phyloP scores from a whole-genome alignment of 2,888 invertebrate species.

The Stegophylla sp. region DNA sequence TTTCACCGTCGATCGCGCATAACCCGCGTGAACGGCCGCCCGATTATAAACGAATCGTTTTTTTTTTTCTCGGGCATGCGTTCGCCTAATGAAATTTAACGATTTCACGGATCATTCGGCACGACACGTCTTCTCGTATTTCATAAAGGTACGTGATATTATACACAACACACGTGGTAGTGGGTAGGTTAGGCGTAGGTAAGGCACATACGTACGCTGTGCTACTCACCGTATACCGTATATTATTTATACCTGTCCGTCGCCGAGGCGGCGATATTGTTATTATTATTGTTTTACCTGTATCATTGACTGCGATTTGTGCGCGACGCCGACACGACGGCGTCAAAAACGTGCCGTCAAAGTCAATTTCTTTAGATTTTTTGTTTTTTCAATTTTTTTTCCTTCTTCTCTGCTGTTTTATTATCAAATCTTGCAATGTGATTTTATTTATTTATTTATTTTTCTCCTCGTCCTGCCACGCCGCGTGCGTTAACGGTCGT shows the following conservation, averaged over 20 bases:
- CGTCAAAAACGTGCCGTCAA: conserved; percentile 38
- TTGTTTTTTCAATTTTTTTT: neutral
- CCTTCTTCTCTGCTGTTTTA: neutral
- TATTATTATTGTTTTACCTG: no score
- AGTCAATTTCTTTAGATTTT: conserved; percentile 22
- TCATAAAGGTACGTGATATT: neutral
- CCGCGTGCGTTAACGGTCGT: conserved; percentile 19
- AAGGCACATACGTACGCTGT: no score
- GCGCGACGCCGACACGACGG: neutral
- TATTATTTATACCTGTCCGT: no score
- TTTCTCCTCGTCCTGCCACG: conserved; percentile 9
- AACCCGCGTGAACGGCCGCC: neutral
- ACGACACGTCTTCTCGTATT: conserved; percentile 29
- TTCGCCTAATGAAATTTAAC: conserved; percentile 44
- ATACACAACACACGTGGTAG: neutral
- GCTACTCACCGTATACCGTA: neutral
- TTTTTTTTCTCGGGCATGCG: neutral
- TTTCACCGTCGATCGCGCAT: neutral
- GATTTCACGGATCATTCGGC: conserved; percentile 54
- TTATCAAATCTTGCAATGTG: neutral
- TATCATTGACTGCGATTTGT: no score
- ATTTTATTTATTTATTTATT: conserved; percentile 6
- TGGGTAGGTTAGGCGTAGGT: neutral
- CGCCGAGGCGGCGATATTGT: no score
- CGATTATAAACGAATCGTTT: conserved; percentile 33